Percentiles rank a stretch among this genome's conserved stretches.
Evolutionary conservation across 1,140 invertebrate species (phyloP).

Genomic region (Philotrypesis tridentata): DNA sequence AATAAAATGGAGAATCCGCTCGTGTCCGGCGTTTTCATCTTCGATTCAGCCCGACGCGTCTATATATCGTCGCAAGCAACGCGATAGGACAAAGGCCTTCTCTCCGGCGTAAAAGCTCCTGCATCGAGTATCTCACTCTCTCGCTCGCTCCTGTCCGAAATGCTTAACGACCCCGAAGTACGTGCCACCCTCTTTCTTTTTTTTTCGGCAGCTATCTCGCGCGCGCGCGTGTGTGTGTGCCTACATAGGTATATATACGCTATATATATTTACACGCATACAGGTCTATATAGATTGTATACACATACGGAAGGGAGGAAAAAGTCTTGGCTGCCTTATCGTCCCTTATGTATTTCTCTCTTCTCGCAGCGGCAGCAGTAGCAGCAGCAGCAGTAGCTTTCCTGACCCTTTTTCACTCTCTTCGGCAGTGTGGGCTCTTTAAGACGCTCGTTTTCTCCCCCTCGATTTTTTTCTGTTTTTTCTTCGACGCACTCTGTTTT

Average conservation of each 20-base stretch:
- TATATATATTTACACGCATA: no score
- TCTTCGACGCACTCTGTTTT: not conserved
- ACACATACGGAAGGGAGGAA: conserved; percentile 7
- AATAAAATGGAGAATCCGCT: conserved; percentile 42
- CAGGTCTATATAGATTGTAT: no score
- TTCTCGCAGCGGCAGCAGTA: not conserved
- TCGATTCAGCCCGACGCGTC: conserved; percentile 35
- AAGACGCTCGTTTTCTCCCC: not conserved
- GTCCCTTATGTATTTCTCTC: conserved; percentile 35
- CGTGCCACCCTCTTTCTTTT: conserved; percentile 33
- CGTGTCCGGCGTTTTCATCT: conserved; percentile 36
- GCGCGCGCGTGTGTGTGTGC: not conserved
- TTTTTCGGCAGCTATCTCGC: conserved; percentile 29
- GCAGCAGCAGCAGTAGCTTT: not conserved
- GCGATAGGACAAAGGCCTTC: conserved; percentile 47
- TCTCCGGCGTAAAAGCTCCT: conserved; percentile 34
- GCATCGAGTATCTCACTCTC: conserved; percentile 8
- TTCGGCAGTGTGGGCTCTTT: no score
- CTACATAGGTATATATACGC: no score
- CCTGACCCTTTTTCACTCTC: conserved; percentile 36
- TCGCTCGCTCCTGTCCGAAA: conserved; percentile 23
- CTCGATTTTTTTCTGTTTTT: conserved; percentile 15
- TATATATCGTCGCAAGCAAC: conserved; percentile 34
- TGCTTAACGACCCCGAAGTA: conserved; percentile 49
- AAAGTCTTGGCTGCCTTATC: conserved; percentile 16